phyloP scores from a whole-genome alignment of 2,888 invertebrate genomes.

The Leptothorax acervorum region DNA sequence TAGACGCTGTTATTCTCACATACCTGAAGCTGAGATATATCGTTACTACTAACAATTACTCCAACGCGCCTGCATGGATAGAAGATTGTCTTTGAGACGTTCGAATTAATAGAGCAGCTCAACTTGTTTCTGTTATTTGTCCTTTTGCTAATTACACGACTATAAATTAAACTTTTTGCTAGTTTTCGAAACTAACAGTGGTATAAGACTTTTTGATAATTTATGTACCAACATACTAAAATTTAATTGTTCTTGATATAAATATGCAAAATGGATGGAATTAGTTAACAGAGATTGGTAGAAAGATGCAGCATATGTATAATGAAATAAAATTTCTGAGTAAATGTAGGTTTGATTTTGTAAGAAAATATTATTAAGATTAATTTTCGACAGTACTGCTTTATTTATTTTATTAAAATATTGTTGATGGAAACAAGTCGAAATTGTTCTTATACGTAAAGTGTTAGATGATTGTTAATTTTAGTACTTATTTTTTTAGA shows the following conservation, averaged over 20 bases:
- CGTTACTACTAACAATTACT: constrained; percentile 82
- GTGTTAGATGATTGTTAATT: not conserved
- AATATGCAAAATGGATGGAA: not conserved
- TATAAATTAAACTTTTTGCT: constrained; percentile 31
- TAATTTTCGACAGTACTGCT: not conserved
- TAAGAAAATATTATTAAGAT: constrained; percentile 6
- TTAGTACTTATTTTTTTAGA: not conserved
- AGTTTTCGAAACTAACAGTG: not conserved
- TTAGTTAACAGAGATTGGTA: not conserved
- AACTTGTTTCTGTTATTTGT: constrained; percentile 61
- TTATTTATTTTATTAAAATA: constrained; percentile 23
- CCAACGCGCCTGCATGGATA: constrained; percentile 66
- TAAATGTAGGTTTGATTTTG: not conserved
- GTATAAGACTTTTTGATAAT: not conserved
- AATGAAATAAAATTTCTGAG: not conserved
- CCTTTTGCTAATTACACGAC: constrained; percentile 38
- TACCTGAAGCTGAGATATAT: constrained; percentile 81
- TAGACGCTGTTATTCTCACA: constrained; percentile 82
- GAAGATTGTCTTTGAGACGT: constrained; percentile 77
- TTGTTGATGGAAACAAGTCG: not conserved
- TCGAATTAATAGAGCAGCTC: constrained; percentile 79
- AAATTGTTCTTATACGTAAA: not conserved
- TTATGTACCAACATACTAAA: not conserved
- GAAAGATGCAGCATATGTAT: not conserved
- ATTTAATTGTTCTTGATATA: constrained; percentile 1